Evolutionary conservation across 2,888 invertebrate genomes (phyloP).

Genomic region (Tachina grossa): DNA sequence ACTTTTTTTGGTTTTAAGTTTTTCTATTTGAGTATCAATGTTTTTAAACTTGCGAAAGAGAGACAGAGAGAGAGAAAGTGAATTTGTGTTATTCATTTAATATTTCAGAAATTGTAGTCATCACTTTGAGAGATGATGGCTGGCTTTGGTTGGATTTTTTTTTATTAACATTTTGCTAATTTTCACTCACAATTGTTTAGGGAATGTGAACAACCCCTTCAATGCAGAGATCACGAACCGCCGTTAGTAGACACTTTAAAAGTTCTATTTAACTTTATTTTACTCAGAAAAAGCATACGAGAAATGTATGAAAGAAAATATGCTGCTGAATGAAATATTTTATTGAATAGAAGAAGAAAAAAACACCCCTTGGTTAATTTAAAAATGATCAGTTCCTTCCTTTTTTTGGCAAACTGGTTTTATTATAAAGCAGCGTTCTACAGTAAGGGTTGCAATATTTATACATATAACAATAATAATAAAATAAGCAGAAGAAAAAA

Average conservation of each 20-base stretch:
- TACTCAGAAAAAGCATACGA: slow-evolving; percentile 43
- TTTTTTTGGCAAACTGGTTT: slow-evolving; percentile 4
- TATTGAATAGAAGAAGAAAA: not conserved
- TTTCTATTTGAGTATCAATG: slow-evolving; percentile 20
- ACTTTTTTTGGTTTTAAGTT: slow-evolving; percentile 18
- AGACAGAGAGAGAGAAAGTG: not conserved
- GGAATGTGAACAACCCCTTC: slow-evolving; percentile 68
- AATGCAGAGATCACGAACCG: slow-evolving; percentile 66
- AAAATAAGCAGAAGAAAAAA: not conserved
- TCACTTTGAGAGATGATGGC: slow-evolving; percentile 14
- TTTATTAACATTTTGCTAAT: not conserved
- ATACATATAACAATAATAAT: no score
- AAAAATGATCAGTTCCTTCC: not conserved
- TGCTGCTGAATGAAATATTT: no score
- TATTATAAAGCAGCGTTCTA: not conserved
- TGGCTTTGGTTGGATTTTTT: slow-evolving; percentile 25
- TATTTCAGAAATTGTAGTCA: slow-evolving; percentile 16
- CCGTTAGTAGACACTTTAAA: slow-evolving; percentile 28
- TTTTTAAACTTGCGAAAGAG: not conserved
- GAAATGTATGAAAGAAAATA: slow-evolving; percentile 37
- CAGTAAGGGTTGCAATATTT: not conserved
- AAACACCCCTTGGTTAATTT: not conserved
- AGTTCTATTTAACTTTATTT: slow-evolving; percentile 33
- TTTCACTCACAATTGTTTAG: slow-evolving; percentile 63
- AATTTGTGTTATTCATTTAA: slow-evolving; percentile 42